A percentile compares a stretch with the other conserved stretches of the same genome.
Evolutionary conservation across 2,797 vertebrate genomes (phyloP).

Genomic region (Urophycis tenuis): DNA sequence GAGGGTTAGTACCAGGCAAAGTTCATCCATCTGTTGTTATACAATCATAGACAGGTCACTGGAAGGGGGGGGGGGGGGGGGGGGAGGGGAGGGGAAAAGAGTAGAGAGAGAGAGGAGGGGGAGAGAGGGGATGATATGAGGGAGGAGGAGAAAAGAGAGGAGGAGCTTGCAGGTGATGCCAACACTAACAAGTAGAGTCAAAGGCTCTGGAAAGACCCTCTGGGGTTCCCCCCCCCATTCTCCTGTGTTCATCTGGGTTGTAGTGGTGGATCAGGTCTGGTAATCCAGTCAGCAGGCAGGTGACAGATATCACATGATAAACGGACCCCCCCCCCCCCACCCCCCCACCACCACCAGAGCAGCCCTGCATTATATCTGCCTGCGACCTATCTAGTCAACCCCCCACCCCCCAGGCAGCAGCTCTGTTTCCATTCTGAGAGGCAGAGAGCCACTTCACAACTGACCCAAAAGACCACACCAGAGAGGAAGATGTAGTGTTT

Average conservation of each 20-base stretch:
- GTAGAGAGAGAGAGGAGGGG: neutral
- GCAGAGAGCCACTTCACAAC: neutral
- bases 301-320: constrained; percentile 52
- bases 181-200: neutral
- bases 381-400: constrained; percentile 27
- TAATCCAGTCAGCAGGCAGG: constrained; percentile 39
- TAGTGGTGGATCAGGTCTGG: constrained; percentile 25
- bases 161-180: neutral
- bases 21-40: neutral
- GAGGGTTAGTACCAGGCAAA: neutral
- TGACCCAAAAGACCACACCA: neutral
- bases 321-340: constrained; percentile 33
- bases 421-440: neutral
- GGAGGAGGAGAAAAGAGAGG: neutral
- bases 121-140: neutral
- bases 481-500: neutral
- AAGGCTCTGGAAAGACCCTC: neutral
- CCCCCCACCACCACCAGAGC: neutral
- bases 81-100: neutral
- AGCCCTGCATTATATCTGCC: neutral
- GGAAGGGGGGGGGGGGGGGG: neutral
- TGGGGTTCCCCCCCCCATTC: neutral
- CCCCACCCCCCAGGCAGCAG: neutral
- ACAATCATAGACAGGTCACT: neutral
- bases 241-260: constrained; percentile 19